A percentile compares a stretch with the other conserved stretches of the same genome.
phyloP scores from a whole-genome alignment of 2,113 vertebrate genomes.

The Oreocharis arfaki region DNA sequence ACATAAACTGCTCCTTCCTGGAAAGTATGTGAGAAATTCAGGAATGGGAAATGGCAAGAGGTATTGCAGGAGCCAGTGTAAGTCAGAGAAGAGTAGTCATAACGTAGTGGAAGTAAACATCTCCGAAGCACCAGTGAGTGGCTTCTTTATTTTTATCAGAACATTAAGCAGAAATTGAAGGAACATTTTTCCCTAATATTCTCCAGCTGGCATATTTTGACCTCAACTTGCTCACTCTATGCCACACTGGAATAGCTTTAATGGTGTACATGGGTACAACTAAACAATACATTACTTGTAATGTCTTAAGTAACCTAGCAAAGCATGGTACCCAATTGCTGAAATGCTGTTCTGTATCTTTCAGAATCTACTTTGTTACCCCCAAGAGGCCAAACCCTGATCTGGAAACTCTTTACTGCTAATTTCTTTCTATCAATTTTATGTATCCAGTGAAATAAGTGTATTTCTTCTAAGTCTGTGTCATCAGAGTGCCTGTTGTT shows the following conservation, averaged over 20 bases:
- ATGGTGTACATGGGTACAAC: conserved; percentile 59
- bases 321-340: conserved; percentile 59
- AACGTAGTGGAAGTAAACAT: conserved; percentile 58
- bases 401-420: conserved; percentile 62
- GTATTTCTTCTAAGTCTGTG: conserved; percentile 2
- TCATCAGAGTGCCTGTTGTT: conserved; percentile 22
- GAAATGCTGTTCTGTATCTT: conserved; percentile 48
- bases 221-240: conserved; percentile 59
- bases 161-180: conserved; percentile 79
- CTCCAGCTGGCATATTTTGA: conserved; percentile 71
- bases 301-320: conserved; percentile 69
- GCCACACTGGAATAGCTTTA: conserved; percentile 71
- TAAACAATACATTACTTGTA: conserved; percentile 70
- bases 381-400: conserved; percentile 58
- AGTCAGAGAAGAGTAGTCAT: conserved; percentile 1
- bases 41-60: neutral
- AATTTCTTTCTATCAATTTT: conserved; percentile 67
- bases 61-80: neutral
- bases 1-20: conserved; percentile 2
- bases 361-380: conserved; percentile 64
- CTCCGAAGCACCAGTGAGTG: conserved; percentile 24
- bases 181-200: conserved; percentile 64
- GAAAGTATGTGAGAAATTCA: conserved; percentile 42
- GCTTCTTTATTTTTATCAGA: conserved; percentile 71
- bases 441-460: conserved; percentile 44